Percentiles rank a stretch among this genome's conserved stretches.
These are phyloP conservation scores for Cebus imitator DNA, from an alignment of 2,113 vertebrate species.

Conservation along the genomic window DNA sequence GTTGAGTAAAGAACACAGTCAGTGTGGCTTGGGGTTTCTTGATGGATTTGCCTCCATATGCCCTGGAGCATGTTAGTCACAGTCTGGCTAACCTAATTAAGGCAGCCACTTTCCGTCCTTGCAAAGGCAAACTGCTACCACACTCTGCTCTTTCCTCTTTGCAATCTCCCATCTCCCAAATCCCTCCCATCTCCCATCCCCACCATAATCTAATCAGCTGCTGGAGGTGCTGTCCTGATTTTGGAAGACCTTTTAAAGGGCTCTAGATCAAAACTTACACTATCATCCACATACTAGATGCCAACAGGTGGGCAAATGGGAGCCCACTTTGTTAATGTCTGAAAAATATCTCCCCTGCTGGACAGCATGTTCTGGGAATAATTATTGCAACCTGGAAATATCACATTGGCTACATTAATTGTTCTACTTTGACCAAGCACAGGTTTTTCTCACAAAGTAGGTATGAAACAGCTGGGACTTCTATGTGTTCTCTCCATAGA, in stretches of 20 bases:
- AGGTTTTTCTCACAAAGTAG: background rate
- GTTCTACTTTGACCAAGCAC: background rate
- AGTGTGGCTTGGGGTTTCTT: background rate
- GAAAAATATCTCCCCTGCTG: background rate
- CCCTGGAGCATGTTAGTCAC: background rate
- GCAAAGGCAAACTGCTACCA: background rate
- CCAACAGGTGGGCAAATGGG: background rate
- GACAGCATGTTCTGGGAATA: background rate
- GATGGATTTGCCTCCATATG: background rate
- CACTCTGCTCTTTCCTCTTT: background rate
- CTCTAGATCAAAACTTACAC: background rate
- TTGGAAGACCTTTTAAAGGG: background rate
- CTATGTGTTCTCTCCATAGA: background rate
- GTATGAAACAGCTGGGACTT: background rate
- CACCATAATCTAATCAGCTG: background rate
- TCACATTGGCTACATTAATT: background rate
- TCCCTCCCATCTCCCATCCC: background rate
- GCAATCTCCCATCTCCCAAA: background rate
- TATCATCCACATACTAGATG: background rate
- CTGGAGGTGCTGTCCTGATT: background rate
- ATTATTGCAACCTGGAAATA: background rate
- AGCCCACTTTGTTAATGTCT: background rate
- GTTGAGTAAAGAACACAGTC: background rate
- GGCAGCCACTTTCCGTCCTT: background rate
- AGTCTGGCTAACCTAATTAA: background rate